A percentile compares a stretch with the other conserved stretches of the same genome.
Conservation (phyloP, 2,113 vertebrate genomes). For the Sphyrna mokarran region DNA sequence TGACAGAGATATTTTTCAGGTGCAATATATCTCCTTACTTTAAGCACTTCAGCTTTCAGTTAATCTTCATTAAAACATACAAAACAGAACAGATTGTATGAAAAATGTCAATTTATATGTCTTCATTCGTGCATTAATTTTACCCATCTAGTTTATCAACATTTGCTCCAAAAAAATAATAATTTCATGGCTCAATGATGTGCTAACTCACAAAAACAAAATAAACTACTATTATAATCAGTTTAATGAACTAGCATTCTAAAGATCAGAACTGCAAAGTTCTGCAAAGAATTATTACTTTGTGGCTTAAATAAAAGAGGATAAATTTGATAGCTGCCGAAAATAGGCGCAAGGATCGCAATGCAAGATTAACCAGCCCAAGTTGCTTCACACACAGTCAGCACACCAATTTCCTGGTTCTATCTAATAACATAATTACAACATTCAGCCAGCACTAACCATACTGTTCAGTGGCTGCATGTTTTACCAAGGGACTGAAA, state of each 20-base stretch:
- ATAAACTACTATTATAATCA: not conserved
- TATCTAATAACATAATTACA: too few relatives aligned
- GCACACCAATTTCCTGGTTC: too few relatives aligned
- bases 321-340: too few relatives aligned
- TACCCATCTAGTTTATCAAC: not conserved
- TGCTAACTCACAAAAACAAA: not conserved
- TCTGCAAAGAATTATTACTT: not conserved
- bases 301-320: not conserved
- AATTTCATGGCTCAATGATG: not conserved
- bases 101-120: not conserved
- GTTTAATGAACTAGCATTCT: not conserved
- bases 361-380: too few relatives aligned
- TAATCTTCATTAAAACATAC: not conserved
- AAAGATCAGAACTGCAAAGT: not conserved
- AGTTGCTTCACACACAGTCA: too few relatives aligned
- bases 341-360: too few relatives aligned
- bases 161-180: slow-evolving; percentile 3
- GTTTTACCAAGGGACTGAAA: too few relatives aligned
- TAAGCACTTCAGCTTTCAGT: not conserved
- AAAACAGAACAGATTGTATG: not conserved
- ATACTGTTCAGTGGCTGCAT: too few relatives aligned
- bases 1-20: not conserved
- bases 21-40: not conserved
- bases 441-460: too few relatives aligned
- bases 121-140: not conserved